These are phyloP conservation scores for Plotosus lineatus DNA, from an alignment of 2,113 vertebrate genomes.

Conservation along the genomic window DNA sequence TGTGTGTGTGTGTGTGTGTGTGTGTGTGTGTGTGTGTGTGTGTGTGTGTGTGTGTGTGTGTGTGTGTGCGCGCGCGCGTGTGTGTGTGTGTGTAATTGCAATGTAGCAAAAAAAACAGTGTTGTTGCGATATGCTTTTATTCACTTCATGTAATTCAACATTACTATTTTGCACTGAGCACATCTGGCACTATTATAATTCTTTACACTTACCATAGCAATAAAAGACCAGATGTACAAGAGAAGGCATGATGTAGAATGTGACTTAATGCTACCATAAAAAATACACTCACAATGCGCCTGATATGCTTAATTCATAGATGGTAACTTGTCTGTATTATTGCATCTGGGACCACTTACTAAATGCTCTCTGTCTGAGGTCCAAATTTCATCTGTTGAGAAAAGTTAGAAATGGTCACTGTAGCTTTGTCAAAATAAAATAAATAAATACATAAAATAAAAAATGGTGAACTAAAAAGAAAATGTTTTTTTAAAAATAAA, in stretches of 20 bases:
- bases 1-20: too few relatives aligned
- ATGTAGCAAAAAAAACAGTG: too few relatives aligned
- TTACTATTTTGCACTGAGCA: too few relatives aligned
- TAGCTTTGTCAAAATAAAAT: background rate
- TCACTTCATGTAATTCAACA: too few relatives aligned
- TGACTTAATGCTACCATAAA: background rate
- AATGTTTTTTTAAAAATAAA: background rate
- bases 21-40: too few relatives aligned
- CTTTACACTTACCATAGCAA: background rate
- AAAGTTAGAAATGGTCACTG: slow-evolving; percentile 1
- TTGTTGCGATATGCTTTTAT: too few relatives aligned
- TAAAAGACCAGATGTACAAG: background rate
- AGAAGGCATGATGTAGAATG: background rate
- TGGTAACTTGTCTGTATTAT: background rate
- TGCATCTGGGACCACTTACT: background rate
- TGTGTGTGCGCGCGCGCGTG: too few relatives aligned
- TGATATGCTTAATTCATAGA: background rate
- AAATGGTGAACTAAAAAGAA: background rate
- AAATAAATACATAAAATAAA: too few relatives aligned
- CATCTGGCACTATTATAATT: too few relatives aligned
- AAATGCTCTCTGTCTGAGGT: too few relatives aligned
- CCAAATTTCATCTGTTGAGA: background rate
- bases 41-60: too few relatives aligned
- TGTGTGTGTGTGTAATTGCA: too few relatives aligned
- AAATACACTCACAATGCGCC: background rate